These are phyloP conservation scores for Xerus rutilus DNA, from an alignment of 2,797 vertebrate genomes.

Conservation along the genomic window DNA sequence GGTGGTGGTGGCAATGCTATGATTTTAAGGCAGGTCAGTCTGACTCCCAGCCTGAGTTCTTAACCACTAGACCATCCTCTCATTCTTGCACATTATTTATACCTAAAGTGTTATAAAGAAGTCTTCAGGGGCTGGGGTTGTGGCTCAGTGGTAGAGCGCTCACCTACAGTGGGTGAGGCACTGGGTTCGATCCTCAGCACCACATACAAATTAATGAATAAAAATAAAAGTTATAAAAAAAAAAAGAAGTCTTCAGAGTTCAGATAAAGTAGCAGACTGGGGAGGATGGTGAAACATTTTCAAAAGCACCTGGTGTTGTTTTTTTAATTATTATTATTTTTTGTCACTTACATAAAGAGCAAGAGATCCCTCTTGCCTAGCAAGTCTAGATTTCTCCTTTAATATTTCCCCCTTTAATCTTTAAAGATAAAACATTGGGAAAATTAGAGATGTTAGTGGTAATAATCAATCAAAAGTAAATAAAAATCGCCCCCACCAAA, in stretches of 20 bases:
- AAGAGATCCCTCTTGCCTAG: background rate
- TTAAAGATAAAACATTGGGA: slow-evolving; percentile 19
- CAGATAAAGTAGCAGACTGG: background rate
- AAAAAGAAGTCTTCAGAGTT: background rate
- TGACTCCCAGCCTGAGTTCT: background rate
- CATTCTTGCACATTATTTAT: background rate
- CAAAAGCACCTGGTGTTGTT: background rate
- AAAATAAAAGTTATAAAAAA: no score
- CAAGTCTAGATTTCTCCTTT: slow-evolving; percentile 29
- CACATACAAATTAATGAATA: no score
- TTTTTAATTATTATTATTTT: background rate
- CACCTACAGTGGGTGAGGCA: no score
- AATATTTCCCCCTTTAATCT: background rate
- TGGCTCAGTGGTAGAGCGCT: no score
- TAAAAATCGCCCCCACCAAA: background rate
- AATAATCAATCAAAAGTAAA: background rate
- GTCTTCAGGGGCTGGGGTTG: no score
- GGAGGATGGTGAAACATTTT: background rate
- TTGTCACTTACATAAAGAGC: background rate
- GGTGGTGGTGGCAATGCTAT: no score
- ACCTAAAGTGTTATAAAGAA: background rate
- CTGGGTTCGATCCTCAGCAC: no score
- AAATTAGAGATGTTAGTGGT: background rate
- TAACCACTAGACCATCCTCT: background rate
- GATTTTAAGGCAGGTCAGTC: background rate